phyloP scores from a whole-genome alignment of 2,113 vertebrate genomes.

The Sceloporus undulatus region DNA sequence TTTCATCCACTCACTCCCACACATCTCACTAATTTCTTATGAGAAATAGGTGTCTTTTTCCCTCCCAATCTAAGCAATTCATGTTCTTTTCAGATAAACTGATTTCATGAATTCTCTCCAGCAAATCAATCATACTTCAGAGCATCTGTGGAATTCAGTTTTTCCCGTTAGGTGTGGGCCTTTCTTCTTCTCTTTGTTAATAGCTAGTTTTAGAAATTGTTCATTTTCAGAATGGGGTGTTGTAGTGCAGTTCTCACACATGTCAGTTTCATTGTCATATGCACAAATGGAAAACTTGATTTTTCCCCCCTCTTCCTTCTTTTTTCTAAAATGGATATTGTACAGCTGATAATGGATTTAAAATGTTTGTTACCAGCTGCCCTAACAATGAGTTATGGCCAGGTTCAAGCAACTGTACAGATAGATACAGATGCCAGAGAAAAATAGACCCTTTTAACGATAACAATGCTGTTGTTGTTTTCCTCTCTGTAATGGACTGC shows the following conservation, averaged over 20 bases:
- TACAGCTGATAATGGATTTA: constrained; percentile 62
- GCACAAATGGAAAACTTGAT: constrained; percentile 51
- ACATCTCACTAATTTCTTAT: constrained; percentile 37
- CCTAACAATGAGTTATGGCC: constrained; percentile 60
- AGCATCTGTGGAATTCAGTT: constrained; percentile 44
- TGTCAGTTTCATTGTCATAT: not conserved
- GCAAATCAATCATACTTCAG: not conserved
- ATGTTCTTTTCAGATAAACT: constrained; percentile 27
- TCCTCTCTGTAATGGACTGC: constrained; percentile 58
- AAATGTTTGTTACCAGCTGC: constrained; percentile 49
- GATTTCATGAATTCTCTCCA: constrained; percentile 27
- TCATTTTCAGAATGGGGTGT: constrained; percentile 11
- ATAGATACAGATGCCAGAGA: constrained; percentile 70
- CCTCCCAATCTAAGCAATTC: constrained; percentile 30
- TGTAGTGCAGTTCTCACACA: constrained; percentile 34
- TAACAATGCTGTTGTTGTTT: constrained; percentile 72
- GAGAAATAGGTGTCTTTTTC: not conserved
- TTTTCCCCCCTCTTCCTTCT: not conserved
- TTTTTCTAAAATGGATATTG: constrained; percentile 41
- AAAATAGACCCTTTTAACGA: constrained; percentile 71
- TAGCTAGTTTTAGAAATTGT: constrained; percentile 53
- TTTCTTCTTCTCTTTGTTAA: constrained; percentile 45
- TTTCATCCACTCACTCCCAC: constrained; percentile 6
- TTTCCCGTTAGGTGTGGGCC: constrained; percentile 22
- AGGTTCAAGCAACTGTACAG: constrained; percentile 73